Evolutionary conservation across 92 coral and sea anemone species (phyloP).

Genomic region (Umimayanthus kanabou): DNA sequence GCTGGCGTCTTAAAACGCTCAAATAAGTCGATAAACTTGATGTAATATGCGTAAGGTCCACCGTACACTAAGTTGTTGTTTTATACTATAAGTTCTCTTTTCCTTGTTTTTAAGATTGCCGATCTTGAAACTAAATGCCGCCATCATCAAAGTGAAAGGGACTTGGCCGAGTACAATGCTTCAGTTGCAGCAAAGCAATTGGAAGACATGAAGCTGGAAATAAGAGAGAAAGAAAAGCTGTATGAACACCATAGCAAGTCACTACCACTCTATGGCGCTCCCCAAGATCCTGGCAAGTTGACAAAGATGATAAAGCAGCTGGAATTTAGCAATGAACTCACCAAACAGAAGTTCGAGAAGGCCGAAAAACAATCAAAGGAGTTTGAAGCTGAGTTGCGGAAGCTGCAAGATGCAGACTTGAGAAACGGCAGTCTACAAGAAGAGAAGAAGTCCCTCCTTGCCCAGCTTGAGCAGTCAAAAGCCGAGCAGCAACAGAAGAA

Average conservation of each 20-base stretch:
- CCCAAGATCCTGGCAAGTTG: constrained; percentile 43
- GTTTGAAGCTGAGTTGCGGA: constrained; percentile 58
- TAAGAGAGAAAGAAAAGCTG: constrained; percentile 64
- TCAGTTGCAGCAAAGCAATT: constrained; percentile 52
- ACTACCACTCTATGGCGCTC: constrained; percentile 36
- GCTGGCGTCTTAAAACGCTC: too few relatives aligned
- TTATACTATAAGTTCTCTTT: not conserved
- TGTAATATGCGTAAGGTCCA: not conserved
- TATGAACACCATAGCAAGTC: constrained; percentile 51
- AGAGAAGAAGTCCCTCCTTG: constrained; percentile 53
- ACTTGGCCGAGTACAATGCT: constrained; percentile 60
- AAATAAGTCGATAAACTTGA: too few relatives aligned
- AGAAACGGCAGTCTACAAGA: constrained; percentile 43
- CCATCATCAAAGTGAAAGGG: constrained; percentile 51
- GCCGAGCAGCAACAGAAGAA: constrained; percentile 47
- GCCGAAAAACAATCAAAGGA: constrained; percentile 63
- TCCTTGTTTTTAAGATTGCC: constrained; percentile 37
- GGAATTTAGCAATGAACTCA: constrained; percentile 64
- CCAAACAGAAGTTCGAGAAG: constrained; percentile 71
- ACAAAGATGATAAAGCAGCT: constrained; percentile 57
- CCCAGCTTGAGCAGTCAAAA: constrained; percentile 53
- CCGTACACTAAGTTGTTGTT: too few relatives aligned
- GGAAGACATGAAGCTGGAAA: constrained; percentile 61
- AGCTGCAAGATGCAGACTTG: constrained; percentile 64
- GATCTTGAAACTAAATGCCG: constrained; percentile 65